Evolutionary conservation across 2,113 vertebrate species (phyloP).

Genomic region (Semnornis frantzii): DNA sequence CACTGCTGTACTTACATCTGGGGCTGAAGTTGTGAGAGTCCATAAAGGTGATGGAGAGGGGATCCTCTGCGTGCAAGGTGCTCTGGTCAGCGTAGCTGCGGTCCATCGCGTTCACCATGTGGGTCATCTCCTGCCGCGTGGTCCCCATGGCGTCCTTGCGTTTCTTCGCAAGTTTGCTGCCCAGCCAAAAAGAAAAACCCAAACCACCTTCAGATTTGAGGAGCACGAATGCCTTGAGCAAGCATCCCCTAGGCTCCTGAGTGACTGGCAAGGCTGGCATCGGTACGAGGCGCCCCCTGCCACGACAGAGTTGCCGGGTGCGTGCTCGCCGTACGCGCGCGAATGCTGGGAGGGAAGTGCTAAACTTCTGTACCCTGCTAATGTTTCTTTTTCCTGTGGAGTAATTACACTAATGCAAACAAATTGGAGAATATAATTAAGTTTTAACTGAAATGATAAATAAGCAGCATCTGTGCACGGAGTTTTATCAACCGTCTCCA

Average conservation of each 20-base stretch:
- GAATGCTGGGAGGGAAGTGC: background rate
- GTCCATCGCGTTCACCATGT: constrained; percentile 99
- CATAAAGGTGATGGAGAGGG: constrained; percentile 97
- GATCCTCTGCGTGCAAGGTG: constrained; percentile 94
- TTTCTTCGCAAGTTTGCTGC: constrained; percentile 98
- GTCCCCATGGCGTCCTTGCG: constrained; percentile 96
- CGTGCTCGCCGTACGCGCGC: background rate
- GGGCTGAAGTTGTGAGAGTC: constrained; percentile 97
- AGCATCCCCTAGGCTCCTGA: background rate
- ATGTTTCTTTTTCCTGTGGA: constrained; percentile 1
- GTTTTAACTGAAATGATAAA: constrained; percentile 62
- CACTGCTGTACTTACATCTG: constrained; percentile 88
- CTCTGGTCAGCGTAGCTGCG: constrained; percentile 97
- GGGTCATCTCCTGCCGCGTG: constrained; percentile 97
- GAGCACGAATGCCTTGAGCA: background rate
- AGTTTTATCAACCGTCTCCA: constrained; percentile 43
- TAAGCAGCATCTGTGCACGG: constrained; percentile 41
- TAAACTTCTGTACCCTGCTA: constrained; percentile 11
- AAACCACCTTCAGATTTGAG: constrained; percentile 17
- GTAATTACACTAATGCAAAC: constrained; percentile 55
- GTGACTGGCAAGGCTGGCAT: background rate
- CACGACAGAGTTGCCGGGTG: background rate
- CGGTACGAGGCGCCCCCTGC: background rate
- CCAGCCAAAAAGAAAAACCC: constrained; percentile 60
- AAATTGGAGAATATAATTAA: constrained; percentile 54